Evolutionary conservation across 2,113 vertebrate species (phyloP), one percentile per base, ranked within the genome.

Genomic region (Peromyscus polionotus): DNA sequence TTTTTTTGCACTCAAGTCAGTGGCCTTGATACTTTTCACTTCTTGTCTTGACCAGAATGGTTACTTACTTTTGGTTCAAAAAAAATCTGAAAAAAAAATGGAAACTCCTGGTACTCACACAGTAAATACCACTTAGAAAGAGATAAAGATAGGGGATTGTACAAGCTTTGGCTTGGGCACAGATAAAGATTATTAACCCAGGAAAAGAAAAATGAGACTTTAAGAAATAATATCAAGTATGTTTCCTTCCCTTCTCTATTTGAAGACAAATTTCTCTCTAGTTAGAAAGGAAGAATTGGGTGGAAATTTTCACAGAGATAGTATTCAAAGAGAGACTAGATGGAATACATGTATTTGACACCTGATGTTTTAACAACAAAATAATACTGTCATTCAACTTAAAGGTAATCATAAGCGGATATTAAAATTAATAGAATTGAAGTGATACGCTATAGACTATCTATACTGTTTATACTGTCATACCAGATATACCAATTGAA

Each of bases 21-120:
- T 88, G 70, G 39, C 73, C 31, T 95, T 88, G 72, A n/a, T 48
- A 54, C 12, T 67, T 94, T 77, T 73, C 70, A 93, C 33, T 84
- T 94, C 45, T 73, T 93, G 45, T 61, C 63, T 72, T 88, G 86
- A 90, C 26, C 17, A 87, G 24, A 95, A 26, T 42, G 22, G 45
- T 94, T 85, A 54, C 33, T 20, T 85, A 59, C 65, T 93, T 97
- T 87, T 80, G 14, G 13, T 45, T 59, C 17, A 77, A 63, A 45
- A 59, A 95, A 88, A 54, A 54, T 42, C 79, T 16, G 33, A 73
- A 85, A 77, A 63, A 91, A 95, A 88, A 54, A 54, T 42, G 24
- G 22, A 93, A 88, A 11, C 39, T 80, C 36, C 36, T 42, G 57
- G 12, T 57, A 36, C 45, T 89, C 57, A 61, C 31, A 61, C 73